Evolutionary conservation across 2,113 vertebrate genomes (phyloP).

Genomic region (Heterotis niloticus): DNA sequence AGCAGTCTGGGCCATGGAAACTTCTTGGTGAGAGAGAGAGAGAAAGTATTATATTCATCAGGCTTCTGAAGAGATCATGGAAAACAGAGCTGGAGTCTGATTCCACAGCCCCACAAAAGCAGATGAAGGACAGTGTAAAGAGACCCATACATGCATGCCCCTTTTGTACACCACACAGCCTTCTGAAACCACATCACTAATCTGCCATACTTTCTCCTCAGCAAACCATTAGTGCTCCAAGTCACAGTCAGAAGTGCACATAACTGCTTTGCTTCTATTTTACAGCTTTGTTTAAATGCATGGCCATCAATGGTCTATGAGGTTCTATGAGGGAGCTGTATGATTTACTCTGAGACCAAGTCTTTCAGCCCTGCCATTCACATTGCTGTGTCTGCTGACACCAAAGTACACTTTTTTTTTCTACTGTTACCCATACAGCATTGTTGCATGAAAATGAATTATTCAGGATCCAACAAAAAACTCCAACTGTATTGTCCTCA

Average conservation of each 20-base stretch:
- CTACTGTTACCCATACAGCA: neutral
- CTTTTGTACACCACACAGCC: conserved; percentile 32
- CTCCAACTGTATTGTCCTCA: too few species aligned
- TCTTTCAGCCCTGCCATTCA: neutral
- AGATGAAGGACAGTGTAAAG: conserved; percentile 40
- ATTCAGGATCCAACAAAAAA: too few species aligned
- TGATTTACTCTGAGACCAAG: neutral
- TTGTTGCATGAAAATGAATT: neutral
- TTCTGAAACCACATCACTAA: conserved; percentile 34
- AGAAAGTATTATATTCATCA: conserved; percentile 30
- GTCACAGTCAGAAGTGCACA: conserved; percentile 23
- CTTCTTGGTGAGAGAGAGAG: conserved; percentile 9
- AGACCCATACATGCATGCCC: conserved; percentile 30
- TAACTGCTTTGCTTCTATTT: neutral
- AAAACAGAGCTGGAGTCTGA: conserved; percentile 36
- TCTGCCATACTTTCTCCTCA: conserved; percentile 33
- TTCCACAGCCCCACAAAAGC: conserved; percentile 33
- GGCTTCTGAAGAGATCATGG: conserved; percentile 38
- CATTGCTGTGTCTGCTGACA: neutral
- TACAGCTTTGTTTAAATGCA: too few species aligned
- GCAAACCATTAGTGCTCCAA: neutral
- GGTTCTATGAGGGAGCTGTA: too few species aligned
- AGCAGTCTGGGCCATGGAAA: conserved; percentile 11
- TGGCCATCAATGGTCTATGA: too few species aligned
- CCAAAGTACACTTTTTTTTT: neutral